Evolutionary conservation across 2,113 vertebrate species (phyloP), one percentile per base, ranked within the genome.

Genomic region (Forbesichthys agassizii): DNA sequence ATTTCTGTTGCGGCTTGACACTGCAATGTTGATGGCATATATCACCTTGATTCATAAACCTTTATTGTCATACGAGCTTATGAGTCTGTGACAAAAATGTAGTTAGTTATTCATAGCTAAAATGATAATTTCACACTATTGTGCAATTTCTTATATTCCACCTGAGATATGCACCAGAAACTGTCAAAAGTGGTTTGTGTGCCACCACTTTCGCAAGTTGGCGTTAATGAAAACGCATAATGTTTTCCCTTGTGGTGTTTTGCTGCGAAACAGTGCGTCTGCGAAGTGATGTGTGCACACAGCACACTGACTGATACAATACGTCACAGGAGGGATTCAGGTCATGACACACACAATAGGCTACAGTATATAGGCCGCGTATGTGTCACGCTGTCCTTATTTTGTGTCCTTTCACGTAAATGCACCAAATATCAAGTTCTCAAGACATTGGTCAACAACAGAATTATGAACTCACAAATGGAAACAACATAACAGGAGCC

Each of bases 241-340:
- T 48, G 63, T 57, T 52, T 75, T 56, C 42, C 16, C 36, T 62
- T 53, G 47, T 46, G 60, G 66, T 59, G 69, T 69, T 75, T 67
- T 54, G 69, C 71, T 68, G 69, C 27, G 71, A 85, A 86, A 86
- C 78, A 77, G 47, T 16, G 56, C 75, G 84, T 55, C 54, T 33
- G 49, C 47, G 13, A 74, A 64, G 42, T 14, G 16, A 81, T 74
- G 14, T 79, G 84, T 69, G 78, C 4, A 47, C 73, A 77, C 48
- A 51, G 68, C 27, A 27, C 27, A 27, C 27, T 27, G 27, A 27
- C 27, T 27, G 27, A 27, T 3, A 27, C 27, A 27, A 83, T 73
- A 77, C 33, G 13, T 74, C 11, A 70, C 86, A 71, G 82, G 84
- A 76, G 77, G 69, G 49, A 73, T 55, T 73, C 36, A 59, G 66